A percentile compares a stretch with the other conserved stretches of the same genome.
Conservation (phyloP, 2,888 invertebrate genomes). For the Tricholauxania praeusta region DNA sequence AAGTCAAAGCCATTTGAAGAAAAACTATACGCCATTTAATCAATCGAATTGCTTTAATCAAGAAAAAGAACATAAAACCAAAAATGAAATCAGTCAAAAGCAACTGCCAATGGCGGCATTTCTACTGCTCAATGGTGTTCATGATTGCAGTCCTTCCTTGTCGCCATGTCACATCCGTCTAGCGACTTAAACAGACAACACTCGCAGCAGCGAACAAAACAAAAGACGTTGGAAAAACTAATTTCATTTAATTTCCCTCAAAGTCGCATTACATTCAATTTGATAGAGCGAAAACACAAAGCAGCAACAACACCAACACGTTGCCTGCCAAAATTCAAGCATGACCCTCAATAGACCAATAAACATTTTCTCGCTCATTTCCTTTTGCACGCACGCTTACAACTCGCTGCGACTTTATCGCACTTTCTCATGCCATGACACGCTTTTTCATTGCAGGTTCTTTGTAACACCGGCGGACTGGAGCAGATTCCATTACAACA, state of each 20-base stretch:
- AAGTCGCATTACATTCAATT: slow-evolving; percentile 12
- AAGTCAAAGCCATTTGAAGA: too few species aligned
- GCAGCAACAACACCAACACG: not conserved
- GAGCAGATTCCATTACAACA: slow-evolving; percentile 82
- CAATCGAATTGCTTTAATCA: slow-evolving; percentile 23
- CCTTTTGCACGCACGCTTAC: not conserved
- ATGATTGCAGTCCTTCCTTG: slow-evolving; percentile 37
- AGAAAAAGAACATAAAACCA: slow-evolving; percentile 11
- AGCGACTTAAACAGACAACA: not conserved
- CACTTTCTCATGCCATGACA: not conserved
- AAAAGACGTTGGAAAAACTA: slow-evolving; percentile 5
- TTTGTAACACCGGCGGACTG: slow-evolving; percentile 88
- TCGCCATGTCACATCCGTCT: slow-evolving; percentile 2
- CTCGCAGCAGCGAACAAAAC: not conserved
- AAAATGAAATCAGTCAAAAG: slow-evolving; percentile 43
- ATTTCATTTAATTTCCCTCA: slow-evolving; percentile 15
- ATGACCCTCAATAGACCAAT: not conserved
- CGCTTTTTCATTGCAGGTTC: slow-evolving; percentile 73
- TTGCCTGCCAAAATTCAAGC: not conserved
- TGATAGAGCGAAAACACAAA: not conserved
- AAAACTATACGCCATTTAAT: not conserved
- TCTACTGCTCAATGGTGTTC: slow-evolving; percentile 40
- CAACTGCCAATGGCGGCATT: slow-evolving; percentile 37
- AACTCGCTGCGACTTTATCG: not conserved
- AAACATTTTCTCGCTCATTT: not conserved